phyloP scores from a whole-genome alignment of 1,140 invertebrate genomes.

The Cydia fagiglandana region DNA sequence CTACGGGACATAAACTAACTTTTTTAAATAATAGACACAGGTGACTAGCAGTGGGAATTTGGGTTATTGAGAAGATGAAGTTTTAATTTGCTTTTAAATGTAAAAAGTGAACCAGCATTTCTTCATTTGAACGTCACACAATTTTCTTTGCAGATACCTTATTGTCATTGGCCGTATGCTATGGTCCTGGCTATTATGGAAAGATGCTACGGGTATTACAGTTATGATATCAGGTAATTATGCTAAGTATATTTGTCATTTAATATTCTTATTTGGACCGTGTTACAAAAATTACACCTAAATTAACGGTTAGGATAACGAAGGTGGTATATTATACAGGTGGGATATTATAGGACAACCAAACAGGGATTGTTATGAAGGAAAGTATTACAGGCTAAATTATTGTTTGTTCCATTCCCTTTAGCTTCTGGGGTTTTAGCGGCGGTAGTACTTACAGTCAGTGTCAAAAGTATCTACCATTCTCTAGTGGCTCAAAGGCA shows the following conservation, averaged over 20 bases:
- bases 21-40: too few species aligned
- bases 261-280: background rate
- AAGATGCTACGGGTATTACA: conserved; percentile 24
- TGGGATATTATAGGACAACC: background rate
- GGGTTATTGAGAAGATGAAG: too few species aligned
- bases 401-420: background rate
- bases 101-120: too few species aligned
- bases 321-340: background rate
- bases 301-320: background rate
- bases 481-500: too few species aligned
- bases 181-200: conserved; percentile 15
- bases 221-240: conserved; percentile 26
- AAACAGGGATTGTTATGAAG: background rate
- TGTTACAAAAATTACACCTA: background rate
- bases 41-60: too few species aligned
- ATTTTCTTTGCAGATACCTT: background rate
- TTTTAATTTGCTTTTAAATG: too few species aligned
- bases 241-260: background rate
- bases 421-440: too few species aligned
- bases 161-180: background rate
- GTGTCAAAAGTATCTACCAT: too few species aligned
- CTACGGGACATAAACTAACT: too few species aligned
- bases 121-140: too few species aligned
- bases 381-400: background rate
- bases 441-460: too few species aligned